Evolutionary conservation across 2,797 vertebrate genomes (phyloP).

Genomic region (Aratinga solstitialis): DNA sequence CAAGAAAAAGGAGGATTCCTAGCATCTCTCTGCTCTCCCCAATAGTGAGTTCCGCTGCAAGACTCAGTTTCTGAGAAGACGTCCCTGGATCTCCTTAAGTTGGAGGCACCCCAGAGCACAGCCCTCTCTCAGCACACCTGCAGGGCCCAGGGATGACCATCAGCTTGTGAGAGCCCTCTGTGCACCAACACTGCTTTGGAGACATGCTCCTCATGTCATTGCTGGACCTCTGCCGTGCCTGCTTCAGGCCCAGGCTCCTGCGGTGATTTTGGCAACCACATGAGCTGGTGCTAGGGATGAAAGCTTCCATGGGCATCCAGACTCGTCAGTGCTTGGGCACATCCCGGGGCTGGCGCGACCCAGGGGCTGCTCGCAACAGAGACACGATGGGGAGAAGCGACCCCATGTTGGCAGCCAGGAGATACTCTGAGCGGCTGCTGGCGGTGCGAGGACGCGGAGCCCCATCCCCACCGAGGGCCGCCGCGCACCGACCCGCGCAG

Average conservation of each 20-base stretch:
- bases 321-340: neutral
- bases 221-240: too few species aligned
- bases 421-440: neutral
- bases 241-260: neutral
- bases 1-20: neutral
- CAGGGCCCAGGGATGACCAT: rapidly evolving
- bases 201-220: neutral
- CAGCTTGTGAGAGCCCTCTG: neutral
- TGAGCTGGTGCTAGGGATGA: neutral
- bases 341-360: rapidly evolving
- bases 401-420: too few species aligned
- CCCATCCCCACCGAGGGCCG: neutral
- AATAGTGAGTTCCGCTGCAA: neutral
- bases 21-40: neutral
- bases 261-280: neutral
- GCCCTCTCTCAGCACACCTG: rapidly evolving
- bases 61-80: neutral
- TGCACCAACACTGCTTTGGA: rapidly evolving
- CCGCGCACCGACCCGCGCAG: neutral
- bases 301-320: neutral
- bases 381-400: too few species aligned
- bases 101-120: neutral
- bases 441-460: rapidly evolving
- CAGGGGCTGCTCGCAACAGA: neutral
- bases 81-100: neutral